Percentiles rank a stretch among this genome's conserved stretches.
Evolutionary conservation across 1,140 invertebrate genomes (phyloP).

Genomic region (Drosophila sp.): DNA sequence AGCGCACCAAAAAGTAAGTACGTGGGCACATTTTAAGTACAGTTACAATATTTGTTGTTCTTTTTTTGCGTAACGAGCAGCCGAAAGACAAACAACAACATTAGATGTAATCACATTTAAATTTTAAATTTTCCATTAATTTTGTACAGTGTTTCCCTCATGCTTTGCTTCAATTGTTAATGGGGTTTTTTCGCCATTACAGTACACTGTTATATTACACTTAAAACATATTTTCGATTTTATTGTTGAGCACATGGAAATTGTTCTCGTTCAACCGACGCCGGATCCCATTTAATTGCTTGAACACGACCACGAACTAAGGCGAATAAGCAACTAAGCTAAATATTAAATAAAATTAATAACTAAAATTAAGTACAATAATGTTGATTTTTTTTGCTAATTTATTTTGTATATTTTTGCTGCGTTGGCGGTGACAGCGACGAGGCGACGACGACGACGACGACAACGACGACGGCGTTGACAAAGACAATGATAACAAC

Average conservation of each 20-base stretch:
- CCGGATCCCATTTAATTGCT: constrained; percentile 26
- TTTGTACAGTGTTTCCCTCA: constrained; percentile 7
- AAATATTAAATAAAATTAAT: constrained; percentile 10
- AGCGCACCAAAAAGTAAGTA: constrained; percentile 7
- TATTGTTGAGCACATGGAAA: constrained; percentile 35
- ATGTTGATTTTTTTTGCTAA: constrained; percentile 14
- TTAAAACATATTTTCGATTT: constrained; percentile 35
- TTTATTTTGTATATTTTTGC: constrained; percentile 20
- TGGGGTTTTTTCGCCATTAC: neutral
- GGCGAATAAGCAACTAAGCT: constrained; percentile 15
- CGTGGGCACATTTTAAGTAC: constrained; percentile 36
- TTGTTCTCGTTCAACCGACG: constrained; percentile 10
- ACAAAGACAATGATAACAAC: constrained; percentile 40
- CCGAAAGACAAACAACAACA: constrained; percentile 22
- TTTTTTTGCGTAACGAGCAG: constrained; percentile 39
- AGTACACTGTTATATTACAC: constrained; percentile 2
- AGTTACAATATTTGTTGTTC: constrained; percentile 53
- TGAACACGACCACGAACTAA: constrained; percentile 7
- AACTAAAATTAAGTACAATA: constrained; percentile 16
- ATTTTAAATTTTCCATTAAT: constrained; percentile 12
- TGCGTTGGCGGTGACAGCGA: constrained; percentile 30
- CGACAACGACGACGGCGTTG: constrained; percentile 20
- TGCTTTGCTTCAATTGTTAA: neutral
- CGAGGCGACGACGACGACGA: constrained; percentile 18
- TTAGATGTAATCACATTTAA: constrained; percentile 13